phyloP scores from a whole-genome alignment of 2,113 vertebrate species.

The Accipiter virgatus region DNA sequence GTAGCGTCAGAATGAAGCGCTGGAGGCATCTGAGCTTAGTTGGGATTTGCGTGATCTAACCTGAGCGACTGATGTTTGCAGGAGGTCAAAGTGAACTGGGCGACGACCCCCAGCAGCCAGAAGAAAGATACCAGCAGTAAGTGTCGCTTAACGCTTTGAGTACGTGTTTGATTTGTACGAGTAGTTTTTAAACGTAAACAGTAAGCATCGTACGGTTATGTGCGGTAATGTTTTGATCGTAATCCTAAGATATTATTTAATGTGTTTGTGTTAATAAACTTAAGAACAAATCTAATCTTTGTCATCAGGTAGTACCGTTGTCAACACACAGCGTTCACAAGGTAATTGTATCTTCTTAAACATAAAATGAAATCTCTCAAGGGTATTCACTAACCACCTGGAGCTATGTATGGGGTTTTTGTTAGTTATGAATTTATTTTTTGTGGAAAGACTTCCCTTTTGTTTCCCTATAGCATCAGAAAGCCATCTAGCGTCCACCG shows the following conservation, averaged over 20 bases:
- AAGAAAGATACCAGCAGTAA: constrained; percentile 99
- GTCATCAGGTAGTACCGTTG: constrained; percentile 78
- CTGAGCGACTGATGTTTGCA: constrained; percentile 60
- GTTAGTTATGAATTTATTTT: neutral
- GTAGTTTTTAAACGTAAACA: constrained; percentile 46
- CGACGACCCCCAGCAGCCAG: constrained; percentile 98
- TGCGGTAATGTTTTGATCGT: constrained; percentile 57
- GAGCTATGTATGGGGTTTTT: neutral
- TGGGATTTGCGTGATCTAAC: constrained; percentile 2
- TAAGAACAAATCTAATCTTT: constrained; percentile 77
- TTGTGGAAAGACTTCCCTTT: neutral
- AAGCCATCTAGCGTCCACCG: neutral
- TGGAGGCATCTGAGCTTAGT: neutral
- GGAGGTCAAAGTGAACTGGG: constrained; percentile 99
- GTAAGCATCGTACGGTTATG: constrained; percentile 30
- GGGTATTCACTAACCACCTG: constrained; percentile 64
- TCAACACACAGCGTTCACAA: constrained; percentile 73
- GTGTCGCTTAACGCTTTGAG: constrained; percentile 60
- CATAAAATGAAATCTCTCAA: constrained; percentile 65
- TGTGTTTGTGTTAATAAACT: constrained; percentile 72
- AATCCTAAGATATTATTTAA: constrained; percentile 65
- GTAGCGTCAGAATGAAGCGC: fast-evolving
- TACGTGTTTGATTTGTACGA: neutral
- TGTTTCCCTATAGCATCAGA: constrained; percentile 1
- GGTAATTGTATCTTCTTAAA: constrained; percentile 76